Conservation (phyloP, 1,140 invertebrate species). For the Stegodyphus mimosarum region DNA sequence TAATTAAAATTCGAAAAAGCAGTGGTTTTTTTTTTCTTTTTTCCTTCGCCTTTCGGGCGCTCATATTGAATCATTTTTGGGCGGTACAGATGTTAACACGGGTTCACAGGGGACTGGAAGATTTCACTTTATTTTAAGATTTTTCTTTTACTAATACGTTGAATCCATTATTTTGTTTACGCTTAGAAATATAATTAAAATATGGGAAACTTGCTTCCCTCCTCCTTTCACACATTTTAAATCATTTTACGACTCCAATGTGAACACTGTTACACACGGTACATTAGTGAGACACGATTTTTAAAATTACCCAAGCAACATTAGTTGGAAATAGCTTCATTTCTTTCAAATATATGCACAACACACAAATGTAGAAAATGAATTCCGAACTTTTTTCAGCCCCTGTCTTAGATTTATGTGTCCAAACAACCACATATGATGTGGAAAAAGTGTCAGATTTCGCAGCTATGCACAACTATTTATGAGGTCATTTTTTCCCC, state of each 20-base stretch:
- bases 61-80: slow-evolving; percentile 46
- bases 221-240: slow-evolving; percentile 35
- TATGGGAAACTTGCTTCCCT: slow-evolving; percentile 13
- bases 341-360: neutral
- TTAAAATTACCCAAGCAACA: neutral
- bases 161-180: slow-evolving; percentile 44
- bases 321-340: neutral
- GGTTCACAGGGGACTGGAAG: slow-evolving; percentile 30
- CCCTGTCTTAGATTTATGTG: too few species aligned
- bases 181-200: slow-evolving; percentile 53
- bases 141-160: slow-evolving; percentile 28
- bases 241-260: slow-evolving; percentile 30
- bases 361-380: neutral
- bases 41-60: neutral
- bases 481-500: too few species aligned
- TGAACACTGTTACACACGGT: neutral
- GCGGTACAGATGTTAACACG: slow-evolving; percentile 54
- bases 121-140: slow-evolving; percentile 37
- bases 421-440: too few species aligned
- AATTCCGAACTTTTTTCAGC: neutral
- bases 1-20: slow-evolving; percentile 59
- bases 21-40: slow-evolving; percentile 24
- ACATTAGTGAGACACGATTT: slow-evolving; percentile 31
- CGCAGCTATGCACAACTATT: too few species aligned
- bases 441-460: too few species aligned